Evolutionary conservation across 2,888 invertebrate genomes (phyloP).

Genomic region (Isoperla grammatica): DNA sequence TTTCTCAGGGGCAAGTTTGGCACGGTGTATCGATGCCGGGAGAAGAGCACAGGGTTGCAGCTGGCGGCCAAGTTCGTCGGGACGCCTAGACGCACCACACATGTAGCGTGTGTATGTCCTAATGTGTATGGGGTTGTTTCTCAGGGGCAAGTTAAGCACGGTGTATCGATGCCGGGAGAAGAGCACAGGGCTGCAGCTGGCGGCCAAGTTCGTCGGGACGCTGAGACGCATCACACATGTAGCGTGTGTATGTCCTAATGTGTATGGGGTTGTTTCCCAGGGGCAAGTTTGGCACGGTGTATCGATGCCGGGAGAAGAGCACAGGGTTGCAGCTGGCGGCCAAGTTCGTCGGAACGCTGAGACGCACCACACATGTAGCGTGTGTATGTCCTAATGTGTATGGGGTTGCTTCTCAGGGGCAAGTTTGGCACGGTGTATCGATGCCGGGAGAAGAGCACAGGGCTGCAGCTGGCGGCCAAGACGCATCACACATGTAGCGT

Average conservation of each 20-base stretch:
- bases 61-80: too few species aligned
- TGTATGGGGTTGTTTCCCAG: slow-evolving; percentile 49
- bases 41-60: slow-evolving; percentile 70
- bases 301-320: slow-evolving; percentile 79
- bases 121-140: background rate
- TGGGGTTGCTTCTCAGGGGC: too few species aligned
- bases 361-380: too few species aligned
- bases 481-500: too few species aligned
- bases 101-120: too few species aligned
- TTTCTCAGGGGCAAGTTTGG: slow-evolving; percentile 90
- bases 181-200: slow-evolving; percentile 69
- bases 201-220: slow-evolving; percentile 89
- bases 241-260: too few species aligned
- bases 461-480: slow-evolving; percentile 83
- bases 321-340: slow-evolving; percentile 81
- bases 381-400: too few species aligned
- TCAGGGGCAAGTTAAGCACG: slow-evolving; percentile 94
- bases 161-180: slow-evolving; percentile 90
- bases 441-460: slow-evolving; percentile 78
- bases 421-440: slow-evolving; percentile 96
- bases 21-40: slow-evolving; percentile 87
- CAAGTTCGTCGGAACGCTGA: slow-evolving; percentile 82
- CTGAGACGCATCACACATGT: too few species aligned
- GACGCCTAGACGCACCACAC: too few species aligned
- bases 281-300: slow-evolving; percentile 96